Evolutionary conservation across 2,113 vertebrate species (phyloP).

Genomic region (Chamaea fasciata): DNA sequence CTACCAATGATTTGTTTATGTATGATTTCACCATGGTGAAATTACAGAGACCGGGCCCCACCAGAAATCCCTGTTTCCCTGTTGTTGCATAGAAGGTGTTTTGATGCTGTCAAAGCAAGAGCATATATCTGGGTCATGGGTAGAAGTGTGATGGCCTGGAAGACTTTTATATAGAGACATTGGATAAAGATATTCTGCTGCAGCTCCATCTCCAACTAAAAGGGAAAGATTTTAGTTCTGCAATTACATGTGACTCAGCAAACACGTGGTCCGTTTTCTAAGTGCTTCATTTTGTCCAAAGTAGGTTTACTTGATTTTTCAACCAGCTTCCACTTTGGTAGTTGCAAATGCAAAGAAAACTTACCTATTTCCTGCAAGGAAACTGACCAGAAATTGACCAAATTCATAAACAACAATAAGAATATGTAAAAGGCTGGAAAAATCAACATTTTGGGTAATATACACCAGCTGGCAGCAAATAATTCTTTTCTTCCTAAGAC

Average conservation of each 20-base stretch:
- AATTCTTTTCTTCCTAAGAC: neutral
- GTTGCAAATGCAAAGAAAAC: neutral
- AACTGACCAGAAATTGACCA: neutral
- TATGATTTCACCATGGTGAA: neutral
- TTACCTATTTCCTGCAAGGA: neutral
- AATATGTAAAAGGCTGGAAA: neutral
- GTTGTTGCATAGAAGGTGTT: neutral
- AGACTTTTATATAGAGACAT: neutral
- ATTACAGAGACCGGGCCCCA: neutral
- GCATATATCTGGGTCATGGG: neutral
- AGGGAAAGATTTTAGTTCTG: neutral
- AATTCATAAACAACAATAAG: neutral
- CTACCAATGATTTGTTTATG: neutral
- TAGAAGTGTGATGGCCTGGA: neutral
- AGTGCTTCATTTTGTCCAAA: neutral
- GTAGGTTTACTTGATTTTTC: neutral
- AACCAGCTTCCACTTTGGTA: neutral
- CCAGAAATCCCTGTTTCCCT: neutral
- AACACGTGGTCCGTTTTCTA: rapidly evolving
- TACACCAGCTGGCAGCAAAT: neutral
- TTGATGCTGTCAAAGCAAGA: neutral
- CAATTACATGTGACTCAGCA: neutral
- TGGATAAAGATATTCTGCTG: neutral
- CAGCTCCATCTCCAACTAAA: neutral
- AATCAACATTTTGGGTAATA: neutral